Evolutionary conservation across 2,888 invertebrate genomes (phyloP).

Genomic region (Notocelia uddmanniana): DNA sequence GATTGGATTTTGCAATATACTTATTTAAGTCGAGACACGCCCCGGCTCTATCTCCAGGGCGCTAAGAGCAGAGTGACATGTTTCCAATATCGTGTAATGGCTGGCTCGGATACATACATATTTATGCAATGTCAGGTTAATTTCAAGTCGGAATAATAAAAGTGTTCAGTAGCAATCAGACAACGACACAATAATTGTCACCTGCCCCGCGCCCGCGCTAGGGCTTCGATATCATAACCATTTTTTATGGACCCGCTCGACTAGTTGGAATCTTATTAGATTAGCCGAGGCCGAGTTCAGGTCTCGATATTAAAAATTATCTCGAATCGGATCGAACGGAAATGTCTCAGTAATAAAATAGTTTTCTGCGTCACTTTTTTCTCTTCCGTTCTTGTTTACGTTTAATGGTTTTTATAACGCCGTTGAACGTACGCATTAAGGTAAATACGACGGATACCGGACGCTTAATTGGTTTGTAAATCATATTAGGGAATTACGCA

Average conservation of each 20-base stretch:
- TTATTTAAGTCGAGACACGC: constrained; percentile 42
- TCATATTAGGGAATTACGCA: constrained; percentile 41
- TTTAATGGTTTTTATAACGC: constrained; percentile 63
- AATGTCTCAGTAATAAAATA: constrained; percentile 74
- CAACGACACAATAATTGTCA: constrained; percentile 64
- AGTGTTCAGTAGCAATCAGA: constrained; percentile 59
- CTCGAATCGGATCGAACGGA: constrained; percentile 68
- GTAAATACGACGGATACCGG: constrained; percentile 41
- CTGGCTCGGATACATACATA: constrained; percentile 42
- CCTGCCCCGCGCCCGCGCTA: constrained; percentile 56
- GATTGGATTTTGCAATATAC: constrained; percentile 41
- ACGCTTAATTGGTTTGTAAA: constrained; percentile 36
- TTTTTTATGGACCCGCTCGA: constrained; percentile 66
- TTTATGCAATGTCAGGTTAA: constrained; percentile 40
- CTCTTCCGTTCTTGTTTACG: constrained; percentile 70
- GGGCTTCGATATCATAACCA: constrained; percentile 61
- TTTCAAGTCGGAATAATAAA: constrained; percentile 52
- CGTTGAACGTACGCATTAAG: constrained; percentile 56
- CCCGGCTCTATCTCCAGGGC: constrained; percentile 44
- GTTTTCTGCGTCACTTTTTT: constrained; percentile 69
- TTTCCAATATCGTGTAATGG: constrained; percentile 45
- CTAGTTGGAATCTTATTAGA: constrained; percentile 72
- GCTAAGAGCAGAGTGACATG: constrained; percentile 43
- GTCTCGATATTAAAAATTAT: constrained; percentile 70
- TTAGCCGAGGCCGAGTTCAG: constrained; percentile 63